phyloP scores from a whole-genome alignment of 2,888 invertebrate genomes.

The Psococerastis gibbosa region DNA sequence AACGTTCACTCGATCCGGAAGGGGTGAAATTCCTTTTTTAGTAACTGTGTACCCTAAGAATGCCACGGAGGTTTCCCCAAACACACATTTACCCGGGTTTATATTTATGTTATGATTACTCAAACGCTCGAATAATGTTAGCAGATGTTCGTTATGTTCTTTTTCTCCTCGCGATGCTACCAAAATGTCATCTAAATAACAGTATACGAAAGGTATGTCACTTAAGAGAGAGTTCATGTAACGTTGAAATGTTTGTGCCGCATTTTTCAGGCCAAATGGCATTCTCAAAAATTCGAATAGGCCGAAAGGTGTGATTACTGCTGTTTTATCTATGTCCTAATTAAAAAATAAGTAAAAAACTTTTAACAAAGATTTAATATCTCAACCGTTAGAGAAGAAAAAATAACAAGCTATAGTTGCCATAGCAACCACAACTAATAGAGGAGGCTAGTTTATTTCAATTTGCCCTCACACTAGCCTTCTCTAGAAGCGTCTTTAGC shows the following conservation, averaged over 20 bases:
- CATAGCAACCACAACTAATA: too few relatives aligned
- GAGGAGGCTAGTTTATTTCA: too few relatives aligned
- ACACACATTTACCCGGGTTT: slow-evolving; percentile 21
- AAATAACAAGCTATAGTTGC: too few relatives aligned
- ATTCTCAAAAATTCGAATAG: slow-evolving; percentile 17
- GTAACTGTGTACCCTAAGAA: slow-evolving; percentile 20
- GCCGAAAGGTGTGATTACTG: too few relatives aligned
- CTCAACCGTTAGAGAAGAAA: too few relatives aligned
- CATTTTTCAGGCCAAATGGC: slow-evolving; percentile 17
- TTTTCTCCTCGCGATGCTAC: slow-evolving; percentile 15
- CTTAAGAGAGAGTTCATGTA: slow-evolving; percentile 17
- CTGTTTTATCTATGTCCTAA: slow-evolving; percentile 2
- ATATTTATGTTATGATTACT: slow-evolving; percentile 19
- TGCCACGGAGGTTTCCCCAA: slow-evolving; percentile 17
- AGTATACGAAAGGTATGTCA: slow-evolving; percentile 16
- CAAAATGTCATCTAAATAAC: slow-evolving; percentile 19
- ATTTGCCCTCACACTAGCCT: too few relatives aligned
- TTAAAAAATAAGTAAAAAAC: too few relatives aligned
- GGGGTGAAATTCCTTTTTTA: slow-evolving; percentile 20
- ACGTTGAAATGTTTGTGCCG: slow-evolving; percentile 19
- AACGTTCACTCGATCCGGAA: slow-evolving; percentile 20
- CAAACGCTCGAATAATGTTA: slow-evolving; percentile 15
- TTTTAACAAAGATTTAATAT: too few relatives aligned
- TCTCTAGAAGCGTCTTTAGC: too few relatives aligned
- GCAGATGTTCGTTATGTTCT: slow-evolving; percentile 17